Evolutionary conservation across 2,888 invertebrate genomes (phyloP), one percentile per base, ranked within the genome.

Genomic region (Atherix ibis): DNA sequence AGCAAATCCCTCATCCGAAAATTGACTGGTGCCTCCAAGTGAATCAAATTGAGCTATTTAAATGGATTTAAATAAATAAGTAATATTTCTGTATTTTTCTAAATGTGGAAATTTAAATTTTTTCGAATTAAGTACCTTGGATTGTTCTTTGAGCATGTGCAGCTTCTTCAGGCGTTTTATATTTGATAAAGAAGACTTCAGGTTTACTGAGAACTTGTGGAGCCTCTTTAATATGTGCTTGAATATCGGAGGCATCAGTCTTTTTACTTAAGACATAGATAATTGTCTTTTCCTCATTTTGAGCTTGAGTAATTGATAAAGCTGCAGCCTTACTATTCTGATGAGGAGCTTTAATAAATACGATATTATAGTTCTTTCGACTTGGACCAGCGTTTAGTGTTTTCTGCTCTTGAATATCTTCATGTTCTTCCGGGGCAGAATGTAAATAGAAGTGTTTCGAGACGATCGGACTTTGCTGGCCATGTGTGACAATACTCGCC

Each of bases 101-200:
- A n/a, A n/a, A n/a, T n/a, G n/a, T n/a, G n/a, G n/a, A n/a, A n/a
- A n/a, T n/a, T n/a, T n/a, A n/a, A n/a, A n/a, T n/a, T n/a, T n/a
- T n/a, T n/a, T n/a, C n/a, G n/a, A 22, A 22, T 22, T 22, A 8
- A 6, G 22, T 37, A 43, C 42, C 40, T 49, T 61, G 59, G 34
- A 61, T 61, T 45, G 58, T 51, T 24, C 56, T 49, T 40, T 59
- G 60, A 33, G 61, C 60, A 46, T 55, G 54, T 17, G 45, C 45
- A 9, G 61, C 60, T 43, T 61, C 61, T 42, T 58, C 58, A 19
- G 50, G 47, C 30, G 58, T 61, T 49, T 56, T 61, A 48, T 61
- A 61, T 45, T 61, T 61, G 44, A 61, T 58, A 48, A 61, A 61
- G 53, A 58, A 61, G 25, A 61, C 60, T 43, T 61, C 61, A 14